Evolutionary conservation across 2,113 vertebrate species (phyloP).

Genomic region (Vidua macroura): DNA sequence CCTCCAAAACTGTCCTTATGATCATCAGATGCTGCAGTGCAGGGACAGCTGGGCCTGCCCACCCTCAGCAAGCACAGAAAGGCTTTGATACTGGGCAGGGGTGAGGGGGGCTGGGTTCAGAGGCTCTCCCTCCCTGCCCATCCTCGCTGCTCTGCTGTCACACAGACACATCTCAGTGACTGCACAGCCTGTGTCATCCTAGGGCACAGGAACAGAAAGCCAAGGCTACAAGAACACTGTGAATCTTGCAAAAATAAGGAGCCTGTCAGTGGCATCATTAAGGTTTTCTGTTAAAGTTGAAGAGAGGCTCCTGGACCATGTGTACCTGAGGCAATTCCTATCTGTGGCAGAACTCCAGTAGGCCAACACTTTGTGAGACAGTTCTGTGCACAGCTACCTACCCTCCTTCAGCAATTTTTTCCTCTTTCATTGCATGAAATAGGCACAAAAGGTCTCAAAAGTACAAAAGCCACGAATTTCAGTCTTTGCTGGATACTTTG

Average conservation of each 20-base stretch:
- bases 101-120: rapidly evolving
- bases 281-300: not conserved
- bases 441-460: not conserved
- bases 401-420: not conserved
- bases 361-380: not conserved
- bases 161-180: not conserved
- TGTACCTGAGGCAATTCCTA: rapidly evolving
- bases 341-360: not conserved
- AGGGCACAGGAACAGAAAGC: not conserved
- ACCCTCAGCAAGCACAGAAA: not conserved
- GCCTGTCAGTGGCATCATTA: not conserved
- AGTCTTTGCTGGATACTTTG: not conserved
- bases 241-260: not conserved
- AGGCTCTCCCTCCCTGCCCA: not conserved
- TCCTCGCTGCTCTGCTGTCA: not conserved
- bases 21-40: not conserved
- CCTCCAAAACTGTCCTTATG: not conserved
- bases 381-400: not conserved
- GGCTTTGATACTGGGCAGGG: not conserved
- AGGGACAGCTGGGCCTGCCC: not conserved
- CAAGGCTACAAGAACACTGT: not conserved
- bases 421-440: not conserved
- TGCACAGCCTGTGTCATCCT: not conserved
- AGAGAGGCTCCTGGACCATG: not conserved
- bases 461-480: not conserved